Evolutionary conservation across 2,113 vertebrate species (phyloP), one percentile per base, ranked within the genome.

Genomic region (Calyptommatus sinebrachiatus): DNA sequence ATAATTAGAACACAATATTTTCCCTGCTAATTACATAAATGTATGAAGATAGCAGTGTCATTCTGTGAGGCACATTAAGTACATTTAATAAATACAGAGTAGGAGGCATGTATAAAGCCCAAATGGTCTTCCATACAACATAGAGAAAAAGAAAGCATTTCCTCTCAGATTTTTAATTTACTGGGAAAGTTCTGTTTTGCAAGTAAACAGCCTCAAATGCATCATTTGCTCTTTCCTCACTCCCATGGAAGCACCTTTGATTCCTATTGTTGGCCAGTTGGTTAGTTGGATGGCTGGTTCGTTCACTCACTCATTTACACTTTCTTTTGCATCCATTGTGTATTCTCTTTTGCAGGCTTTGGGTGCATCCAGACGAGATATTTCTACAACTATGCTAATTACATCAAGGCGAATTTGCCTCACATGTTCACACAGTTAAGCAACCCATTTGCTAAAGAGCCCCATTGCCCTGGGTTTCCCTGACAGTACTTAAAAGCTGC

Each of bases 1-100:
- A 79, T 72, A 79, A 79, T 79, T 79, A 71, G 46, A 72, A 79
- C 63, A 79, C 71, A 79, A 63, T 79, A 72, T 79, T 72, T 79
- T 70, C 45, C 35, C 4, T 79, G 60, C 71, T 79, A 79, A 79
- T 79, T 72, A 65, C 70, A 79, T 62, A 72, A 79, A 79, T 79
- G 57, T 72, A 79, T 65, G 78, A 79, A 63, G 63, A 63, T 48
- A 63, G 53, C 16, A 21, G 78, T 65, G 57, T 29, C 78, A 79
- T 72, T 71, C 35, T 65, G 22, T 65, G 60, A 65, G 11, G n/a
- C 29, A 60, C 48, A 79, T 72, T 79, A 71, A 45, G 65, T n/a
- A 48, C 14, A 79, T 21, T 63, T 63, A 65, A 79, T 65, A 72
- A 69, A 79, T 65, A 18, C n/a, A 72, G 57, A 69, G 63, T 45